These are phyloP conservation scores for Belonocnema kinseyi DNA, from an alignment of 1,140 invertebrate species.

Conservation along the genomic window DNA sequence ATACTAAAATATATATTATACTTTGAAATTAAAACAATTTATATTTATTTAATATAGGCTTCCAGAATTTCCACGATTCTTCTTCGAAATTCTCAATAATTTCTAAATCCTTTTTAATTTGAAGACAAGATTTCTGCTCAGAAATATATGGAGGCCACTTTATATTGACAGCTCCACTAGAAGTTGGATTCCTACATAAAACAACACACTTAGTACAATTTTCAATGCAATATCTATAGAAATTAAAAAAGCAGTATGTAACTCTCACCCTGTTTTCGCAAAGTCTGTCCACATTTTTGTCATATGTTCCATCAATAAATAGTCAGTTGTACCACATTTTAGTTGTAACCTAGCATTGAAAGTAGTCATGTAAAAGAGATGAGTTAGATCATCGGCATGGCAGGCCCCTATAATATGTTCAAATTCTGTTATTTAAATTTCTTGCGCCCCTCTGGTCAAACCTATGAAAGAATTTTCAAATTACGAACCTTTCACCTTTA, in stretches of 20 bases:
- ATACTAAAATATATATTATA: background rate
- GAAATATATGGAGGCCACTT: constrained; percentile 66
- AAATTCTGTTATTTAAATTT: constrained; percentile 30
- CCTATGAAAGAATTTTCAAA: constrained; percentile 1
- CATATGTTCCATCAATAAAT: constrained; percentile 55
- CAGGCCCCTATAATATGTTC: constrained; percentile 48
- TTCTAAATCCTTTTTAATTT: constrained; percentile 59
- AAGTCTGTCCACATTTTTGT: constrained; percentile 72
- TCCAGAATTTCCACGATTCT: constrained; percentile 45
- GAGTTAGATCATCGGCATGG: constrained; percentile 58
- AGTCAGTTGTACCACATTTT: constrained; percentile 51
- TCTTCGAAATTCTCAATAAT: constrained; percentile 50
- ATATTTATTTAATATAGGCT: constrained; percentile 33
- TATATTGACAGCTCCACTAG: constrained; percentile 57
- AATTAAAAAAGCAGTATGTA: background rate
- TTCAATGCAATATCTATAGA: too few relatives aligned
- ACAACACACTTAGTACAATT: constrained; percentile 14
- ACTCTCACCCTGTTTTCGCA: constrained; percentile 65
- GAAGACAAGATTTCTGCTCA: constrained; percentile 62
- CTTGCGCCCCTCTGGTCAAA: background rate
- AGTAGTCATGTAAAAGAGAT: constrained; percentile 47
- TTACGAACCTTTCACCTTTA: constrained; percentile 46
- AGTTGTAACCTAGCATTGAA: constrained; percentile 17
- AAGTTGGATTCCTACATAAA: constrained; percentile 70
- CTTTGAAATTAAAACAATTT: background rate